Conservation (phyloP, 2,797 vertebrate genomes). For the Garrulus glandarius region DNA sequence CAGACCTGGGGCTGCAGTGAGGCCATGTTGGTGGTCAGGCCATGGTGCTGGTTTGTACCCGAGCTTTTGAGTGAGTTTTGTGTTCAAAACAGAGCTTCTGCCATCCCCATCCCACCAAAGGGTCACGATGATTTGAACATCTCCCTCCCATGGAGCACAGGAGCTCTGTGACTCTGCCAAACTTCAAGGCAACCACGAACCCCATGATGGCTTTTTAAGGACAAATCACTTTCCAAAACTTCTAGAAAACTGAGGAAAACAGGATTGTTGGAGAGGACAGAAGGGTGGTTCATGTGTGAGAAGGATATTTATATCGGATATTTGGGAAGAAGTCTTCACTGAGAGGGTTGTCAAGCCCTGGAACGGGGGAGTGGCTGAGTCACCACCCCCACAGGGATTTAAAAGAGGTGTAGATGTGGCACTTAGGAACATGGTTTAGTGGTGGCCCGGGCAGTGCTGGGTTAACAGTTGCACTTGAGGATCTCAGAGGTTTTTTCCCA, state of each 20-base stretch:
- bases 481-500: background rate
- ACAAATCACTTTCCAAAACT: background rate
- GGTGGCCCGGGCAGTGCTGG: background rate
- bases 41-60: accelerated
- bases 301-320: accelerated
- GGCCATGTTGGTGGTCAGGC: accelerated
- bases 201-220: background rate
- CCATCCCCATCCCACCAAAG: background rate
- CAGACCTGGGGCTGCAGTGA: background rate
- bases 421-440: background rate
- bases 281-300: background rate
- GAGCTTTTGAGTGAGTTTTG: background rate
- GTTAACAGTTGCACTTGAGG: background rate
- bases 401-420: background rate
- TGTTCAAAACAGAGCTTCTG: background rate
- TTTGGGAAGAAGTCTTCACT: background rate
- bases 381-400: background rate
- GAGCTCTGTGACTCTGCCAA: background rate
- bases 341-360: background rate
- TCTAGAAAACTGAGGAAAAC: background rate
- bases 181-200: background rate
- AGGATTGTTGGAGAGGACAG: background rate
- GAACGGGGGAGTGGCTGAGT: background rate
- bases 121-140: accelerated
- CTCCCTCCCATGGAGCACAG: accelerated